Conservation (phyloP, 1,140 invertebrate genomes). For the Ooceraea biroi region DNA sequence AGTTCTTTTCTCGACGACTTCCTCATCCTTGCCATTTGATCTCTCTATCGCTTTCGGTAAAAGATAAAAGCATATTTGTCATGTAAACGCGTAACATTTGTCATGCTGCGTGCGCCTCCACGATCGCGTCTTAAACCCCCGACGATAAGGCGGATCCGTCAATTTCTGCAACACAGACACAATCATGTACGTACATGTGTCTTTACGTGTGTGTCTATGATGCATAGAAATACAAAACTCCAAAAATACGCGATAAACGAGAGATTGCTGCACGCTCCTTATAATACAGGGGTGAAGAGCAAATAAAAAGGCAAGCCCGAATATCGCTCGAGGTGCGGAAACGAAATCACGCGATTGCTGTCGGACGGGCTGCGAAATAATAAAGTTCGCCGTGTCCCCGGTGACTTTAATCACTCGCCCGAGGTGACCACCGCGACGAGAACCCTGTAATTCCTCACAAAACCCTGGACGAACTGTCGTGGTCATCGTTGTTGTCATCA, state of each 20-base stretch:
- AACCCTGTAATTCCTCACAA: constrained; percentile 49
- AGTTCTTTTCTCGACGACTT: not conserved
- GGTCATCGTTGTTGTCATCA: not conserved
- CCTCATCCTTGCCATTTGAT: not conserved
- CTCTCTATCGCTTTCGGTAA: not conserved
- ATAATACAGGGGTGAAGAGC: not conserved
- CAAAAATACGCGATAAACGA: not conserved
- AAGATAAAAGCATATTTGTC: not conserved
- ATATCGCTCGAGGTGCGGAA: constrained; percentile 24
- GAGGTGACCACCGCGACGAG: constrained; percentile 43
- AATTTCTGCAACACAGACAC: not conserved
- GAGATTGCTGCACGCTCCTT: not conserved
- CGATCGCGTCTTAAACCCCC: not conserved
- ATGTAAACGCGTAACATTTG: not conserved
- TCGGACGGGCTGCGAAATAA: constrained; percentile 40
- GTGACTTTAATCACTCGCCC: constrained; percentile 42
- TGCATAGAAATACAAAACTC: not conserved
- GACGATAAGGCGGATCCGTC: not conserved
- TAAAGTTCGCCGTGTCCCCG: constrained; percentile 43
- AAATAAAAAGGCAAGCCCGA: not conserved
- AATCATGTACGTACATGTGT: not conserved
- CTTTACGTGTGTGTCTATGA: too few species aligned
- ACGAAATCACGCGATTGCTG: constrained; percentile 49
- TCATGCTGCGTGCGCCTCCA: not conserved
- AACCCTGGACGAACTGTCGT: constrained; percentile 7